A percentile compares a stretch with the other conserved stretches of the same genome.
phyloP scores from a whole-genome alignment of 1,140 invertebrate genomes.

The Bombyx mori region DNA sequence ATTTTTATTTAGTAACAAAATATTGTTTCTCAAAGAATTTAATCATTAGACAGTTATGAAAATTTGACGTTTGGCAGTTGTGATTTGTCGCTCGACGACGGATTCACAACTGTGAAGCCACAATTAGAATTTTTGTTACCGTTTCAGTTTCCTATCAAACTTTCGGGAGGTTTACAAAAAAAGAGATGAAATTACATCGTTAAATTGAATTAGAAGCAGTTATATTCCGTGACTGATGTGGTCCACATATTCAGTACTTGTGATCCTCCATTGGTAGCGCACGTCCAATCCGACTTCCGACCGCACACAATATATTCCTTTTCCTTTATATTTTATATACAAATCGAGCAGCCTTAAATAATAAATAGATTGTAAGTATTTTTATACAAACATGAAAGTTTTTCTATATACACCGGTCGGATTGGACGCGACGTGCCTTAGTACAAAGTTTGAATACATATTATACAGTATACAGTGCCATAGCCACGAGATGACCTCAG shows the following conservation, averaged over 20 bases:
- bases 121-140: conserved; percentile 41
- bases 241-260: conserved; percentile 42
- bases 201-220: conserved; percentile 48
- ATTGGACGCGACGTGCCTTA: conserved; percentile 32
- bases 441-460: conserved; percentile 66
- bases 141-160: conserved; percentile 68
- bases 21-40: conserved; percentile 44
- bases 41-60: conserved; percentile 58
- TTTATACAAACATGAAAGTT: conserved; percentile 60
- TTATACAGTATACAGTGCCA: conserved; percentile 59
- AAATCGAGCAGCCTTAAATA: conserved; percentile 57
- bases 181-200: conserved; percentile 48
- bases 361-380: conserved; percentile 68
- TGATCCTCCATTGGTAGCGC: conserved; percentile 47
- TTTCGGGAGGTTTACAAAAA: conserved; percentile 66
- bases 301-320: conserved; percentile 38
- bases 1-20: too few relatives aligned
- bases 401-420: conserved; percentile 27
- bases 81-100: conserved; percentile 9
- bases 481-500: conserved; percentile 65
- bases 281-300: conserved; percentile 32
- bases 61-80: conserved; percentile 38
- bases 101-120: conserved; percentile 28
- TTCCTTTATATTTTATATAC: conserved; percentile 47
- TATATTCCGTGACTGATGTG: conserved; percentile 59